Base-by-base conservation (phyloP, 2,888 invertebrate species). In the Dicyrtoma fusca region DNA sequence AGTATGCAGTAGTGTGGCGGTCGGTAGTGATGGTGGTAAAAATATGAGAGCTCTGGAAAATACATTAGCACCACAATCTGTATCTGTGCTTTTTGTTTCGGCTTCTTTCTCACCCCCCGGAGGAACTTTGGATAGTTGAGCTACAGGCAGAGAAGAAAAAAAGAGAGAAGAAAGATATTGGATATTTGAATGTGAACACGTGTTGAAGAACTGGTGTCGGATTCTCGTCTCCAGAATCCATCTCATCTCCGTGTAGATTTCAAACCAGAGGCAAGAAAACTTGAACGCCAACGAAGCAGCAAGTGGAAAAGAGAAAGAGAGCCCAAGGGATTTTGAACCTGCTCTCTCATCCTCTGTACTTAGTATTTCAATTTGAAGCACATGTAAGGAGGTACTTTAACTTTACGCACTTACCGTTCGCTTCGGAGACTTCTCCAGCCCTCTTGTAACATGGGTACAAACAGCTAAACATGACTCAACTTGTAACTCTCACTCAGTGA, bases 131-230 rank as follows among this genome's bases (percentile, higher is more conserved):
- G 68, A 68, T 45, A 53, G 68, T 51, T 65, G 23, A 21, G 21
- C 13, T 23, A 17, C 14, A 47, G 49, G 19, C 11, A 45, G 44
- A 17, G 21, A 17, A 53, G 14, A 8, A 34, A 53, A 42, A 42
- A 42, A 51, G 55, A 55, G 25, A 19, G 71, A 51, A 19, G 63
- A n/a, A 23, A 53, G 71, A 71, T 63, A 71, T 53, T 53, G 23
- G 71, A 71, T 57, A 65, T 72, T 45, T 59, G 55, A 51, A 62
- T 59, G 57, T 66, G 65, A 69, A 73, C 72, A 73, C 72, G 72
- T 73, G 72, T 73, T 73, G 59, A 72, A 45, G 72, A 63, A 69
- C 26, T 61, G 69, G 69, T 73, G 72, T 73, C 72, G 61, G 42
- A 62, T 73, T 73, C 63, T 73, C 26, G 4, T n/a, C 23, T 49